Conservation (phyloP, 2,888 invertebrate genomes). For the Troilus luridus region DNA sequence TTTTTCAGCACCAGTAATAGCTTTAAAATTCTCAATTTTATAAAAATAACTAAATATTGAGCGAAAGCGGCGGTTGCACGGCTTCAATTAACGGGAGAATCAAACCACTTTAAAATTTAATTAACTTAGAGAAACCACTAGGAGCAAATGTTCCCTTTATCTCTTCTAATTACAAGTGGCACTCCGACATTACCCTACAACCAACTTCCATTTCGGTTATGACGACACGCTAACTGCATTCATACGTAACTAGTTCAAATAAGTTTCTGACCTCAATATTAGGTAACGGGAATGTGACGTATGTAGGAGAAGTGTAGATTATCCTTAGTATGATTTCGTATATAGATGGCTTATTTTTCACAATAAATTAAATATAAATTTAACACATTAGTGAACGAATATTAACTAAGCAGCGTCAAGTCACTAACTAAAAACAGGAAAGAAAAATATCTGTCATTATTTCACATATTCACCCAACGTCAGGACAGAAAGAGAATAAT, state of each 20-base stretch:
- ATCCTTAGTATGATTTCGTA: no score
- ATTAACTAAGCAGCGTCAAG: no score
- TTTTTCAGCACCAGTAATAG: no score
- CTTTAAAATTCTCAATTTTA: background rate
- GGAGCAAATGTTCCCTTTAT: background rate
- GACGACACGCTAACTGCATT: background rate
- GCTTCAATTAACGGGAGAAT: background rate
- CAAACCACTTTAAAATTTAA: slow-evolving; percentile 19
- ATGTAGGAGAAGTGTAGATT: no score
- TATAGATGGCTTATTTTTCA: no score
- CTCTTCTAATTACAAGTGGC: background rate
- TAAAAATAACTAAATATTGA: background rate
- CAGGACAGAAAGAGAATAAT: no score
- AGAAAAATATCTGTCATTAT: no score
- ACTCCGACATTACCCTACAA: background rate
- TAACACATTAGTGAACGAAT: no score
- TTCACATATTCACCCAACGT: no score
- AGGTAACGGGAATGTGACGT: no score
- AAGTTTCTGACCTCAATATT: background rate
- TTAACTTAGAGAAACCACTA: slow-evolving; percentile 7
- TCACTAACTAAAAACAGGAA: no score
- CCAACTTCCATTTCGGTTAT: background rate
- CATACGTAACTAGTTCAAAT: background rate
- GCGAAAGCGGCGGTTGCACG: background rate
- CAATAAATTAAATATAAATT: no score